Evolutionary conservation across 2,888 invertebrate species (phyloP).

Genomic region (Dolomedes plantarius): DNA sequence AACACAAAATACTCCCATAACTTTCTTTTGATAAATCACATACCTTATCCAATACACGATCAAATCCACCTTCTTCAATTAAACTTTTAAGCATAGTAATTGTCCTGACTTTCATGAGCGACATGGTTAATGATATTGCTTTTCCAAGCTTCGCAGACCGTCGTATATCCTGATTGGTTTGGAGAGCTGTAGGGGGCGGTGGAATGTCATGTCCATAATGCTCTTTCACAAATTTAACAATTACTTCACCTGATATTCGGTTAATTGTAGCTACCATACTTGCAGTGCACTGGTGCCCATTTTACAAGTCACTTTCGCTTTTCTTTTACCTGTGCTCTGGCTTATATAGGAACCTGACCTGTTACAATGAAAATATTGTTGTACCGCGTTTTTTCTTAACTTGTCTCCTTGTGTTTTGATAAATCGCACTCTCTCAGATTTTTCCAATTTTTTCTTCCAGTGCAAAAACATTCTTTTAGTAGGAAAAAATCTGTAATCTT

Average conservation of each 20-base stretch:
- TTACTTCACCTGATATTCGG: constrained; percentile 61
- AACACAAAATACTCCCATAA: neutral
- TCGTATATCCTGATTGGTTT: constrained; percentile 56
- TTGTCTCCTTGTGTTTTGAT: constrained; percentile 68
- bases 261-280: constrained; percentile 66
- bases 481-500: constrained; percentile 62
- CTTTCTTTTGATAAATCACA: neutral
- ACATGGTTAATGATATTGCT: constrained; percentile 57
- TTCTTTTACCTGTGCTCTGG: constrained; percentile 63
- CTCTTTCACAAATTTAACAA: constrained; percentile 67
- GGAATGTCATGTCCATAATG: constrained; percentile 67
- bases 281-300: constrained; percentile 68
- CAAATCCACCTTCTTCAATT: constrained; percentile 66
- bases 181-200: constrained; percentile 58
- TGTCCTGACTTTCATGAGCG: constrained; percentile 64
- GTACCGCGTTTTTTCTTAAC: constrained; percentile 63
- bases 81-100: constrained; percentile 63
- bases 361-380: constrained; percentile 65
- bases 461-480: constrained; percentile 55
- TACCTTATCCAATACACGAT: constrained; percentile 64
- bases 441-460: constrained; percentile 62
- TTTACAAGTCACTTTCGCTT: constrained; percentile 66
- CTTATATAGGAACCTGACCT: constrained; percentile 63
- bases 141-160: constrained; percentile 57
- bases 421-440: constrained; percentile 57